Percentiles rank a stretch among this genome's conserved stretches.
These are phyloP conservation scores for Tyrannus savana DNA, from an alignment of 2,113 vertebrate genomes.

Conservation along the genomic window DNA sequence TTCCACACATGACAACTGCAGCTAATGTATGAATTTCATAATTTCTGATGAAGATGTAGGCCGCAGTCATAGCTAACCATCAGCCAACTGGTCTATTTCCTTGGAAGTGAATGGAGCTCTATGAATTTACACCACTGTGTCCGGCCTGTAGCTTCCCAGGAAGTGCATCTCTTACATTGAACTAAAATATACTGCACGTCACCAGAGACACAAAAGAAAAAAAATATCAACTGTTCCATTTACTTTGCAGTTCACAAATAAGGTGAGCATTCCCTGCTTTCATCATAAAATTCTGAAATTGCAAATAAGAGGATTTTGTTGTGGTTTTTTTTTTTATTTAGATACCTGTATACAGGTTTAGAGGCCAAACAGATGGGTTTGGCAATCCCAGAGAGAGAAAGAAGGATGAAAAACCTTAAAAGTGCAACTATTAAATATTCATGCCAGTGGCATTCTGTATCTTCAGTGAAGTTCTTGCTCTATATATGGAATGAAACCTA, in stretches of 20 bases:
- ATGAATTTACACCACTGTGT: not conserved
- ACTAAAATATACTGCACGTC: not conserved
- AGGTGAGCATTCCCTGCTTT: not conserved
- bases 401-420: constrained; percentile 16
- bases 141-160: not conserved
- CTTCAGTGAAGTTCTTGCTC: constrained; percentile 15
- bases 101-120: not conserved
- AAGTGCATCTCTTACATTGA: not conserved
- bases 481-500: constrained; percentile 3
- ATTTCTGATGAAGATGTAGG: constrained; percentile 17
- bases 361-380: not conserved
- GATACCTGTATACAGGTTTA: not conserved
- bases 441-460: constrained; percentile 20
- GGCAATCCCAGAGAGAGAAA: constrained; percentile 25
- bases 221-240: not conserved
- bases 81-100: not conserved
- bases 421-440: constrained; percentile 46
- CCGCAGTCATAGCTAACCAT: not conserved
- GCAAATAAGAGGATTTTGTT: not conserved
- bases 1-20: constrained; percentile 54
- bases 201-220: not conserved
- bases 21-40: constrained; percentile 41
- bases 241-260: not conserved
- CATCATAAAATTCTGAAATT: not conserved
- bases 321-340: not conserved